These are phyloP conservation scores for Cacoxenus indagator DNA, from an alignment of 2,888 invertebrate genomes.

Conservation along the genomic window DNA sequence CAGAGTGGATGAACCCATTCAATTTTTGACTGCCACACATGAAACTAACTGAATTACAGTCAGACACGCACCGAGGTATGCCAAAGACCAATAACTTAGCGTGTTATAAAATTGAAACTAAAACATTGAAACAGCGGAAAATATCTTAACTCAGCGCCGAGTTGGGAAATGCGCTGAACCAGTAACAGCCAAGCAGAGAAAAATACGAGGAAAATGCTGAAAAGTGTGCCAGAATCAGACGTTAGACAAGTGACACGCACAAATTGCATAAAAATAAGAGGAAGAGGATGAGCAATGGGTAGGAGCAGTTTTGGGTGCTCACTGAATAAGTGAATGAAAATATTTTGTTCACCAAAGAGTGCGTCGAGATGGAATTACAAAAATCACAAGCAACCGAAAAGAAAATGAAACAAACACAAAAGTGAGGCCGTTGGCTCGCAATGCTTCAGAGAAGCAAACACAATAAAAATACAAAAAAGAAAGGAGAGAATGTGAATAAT, in stretches of 20 bases:
- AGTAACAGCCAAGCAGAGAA: not conserved
- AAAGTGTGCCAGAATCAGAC: constrained; percentile 2
- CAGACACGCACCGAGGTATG: constrained; percentile 16
- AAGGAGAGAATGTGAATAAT: not conserved
- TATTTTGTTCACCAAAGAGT: not conserved
- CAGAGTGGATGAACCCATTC: not conserved
- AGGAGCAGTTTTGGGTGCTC: not conserved
- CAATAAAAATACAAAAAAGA: not conserved
- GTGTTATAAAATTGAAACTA: too few relatives aligned
- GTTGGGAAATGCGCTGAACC: not conserved
- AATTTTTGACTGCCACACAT: not conserved
- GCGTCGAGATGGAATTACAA: not conserved
- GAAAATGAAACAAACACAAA: not conserved
- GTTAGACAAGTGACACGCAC: constrained; percentile 53
- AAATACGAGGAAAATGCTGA: not conserved
- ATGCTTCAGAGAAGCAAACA: too few relatives aligned
- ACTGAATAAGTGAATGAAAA: not conserved
- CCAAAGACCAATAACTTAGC: constrained; percentile 16
- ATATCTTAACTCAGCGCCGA: not conserved
- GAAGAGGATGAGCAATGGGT: not conserved
- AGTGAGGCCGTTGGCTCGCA: too few relatives aligned
- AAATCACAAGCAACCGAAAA: not conserved
- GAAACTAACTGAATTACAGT: constrained; percentile 5
- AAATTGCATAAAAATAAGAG: constrained; percentile 59
- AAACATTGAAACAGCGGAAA: not conserved